These are phyloP conservation scores for Coenonympha arcania DNA, from an alignment of 2,888 invertebrate genomes.

Conservation along the genomic window DNA sequence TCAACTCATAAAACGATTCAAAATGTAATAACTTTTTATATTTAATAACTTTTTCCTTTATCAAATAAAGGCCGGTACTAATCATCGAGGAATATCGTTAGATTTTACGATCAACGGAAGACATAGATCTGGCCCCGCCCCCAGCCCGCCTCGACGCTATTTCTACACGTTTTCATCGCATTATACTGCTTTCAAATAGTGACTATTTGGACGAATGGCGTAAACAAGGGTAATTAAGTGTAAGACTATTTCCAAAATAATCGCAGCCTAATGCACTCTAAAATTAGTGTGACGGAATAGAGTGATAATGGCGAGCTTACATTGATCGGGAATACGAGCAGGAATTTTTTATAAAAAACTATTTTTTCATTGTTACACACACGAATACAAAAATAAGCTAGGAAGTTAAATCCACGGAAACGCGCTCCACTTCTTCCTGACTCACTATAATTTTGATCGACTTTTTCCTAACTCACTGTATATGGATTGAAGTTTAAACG, in stretches of 20 bases:
- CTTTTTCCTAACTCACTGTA: no score
- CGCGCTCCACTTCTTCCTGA: no score
- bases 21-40: no score
- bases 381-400: no score
- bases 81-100: constrained; percentile 37
- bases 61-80: constrained; percentile 22
- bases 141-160: constrained; percentile 46
- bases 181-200: constrained; percentile 50
- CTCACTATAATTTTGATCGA: no score
- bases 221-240: constrained; percentile 61
- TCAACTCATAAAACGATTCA: no score
- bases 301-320: constrained; percentile 35
- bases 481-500: no score
- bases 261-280: constrained; percentile 51
- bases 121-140: constrained; percentile 37
- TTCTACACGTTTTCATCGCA: constrained; percentile 35
- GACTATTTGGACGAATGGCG: constrained; percentile 40
- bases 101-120: constrained; percentile 48
- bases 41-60: constrained; percentile 7
- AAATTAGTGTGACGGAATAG: constrained; percentile 52
- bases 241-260: constrained; percentile 51
- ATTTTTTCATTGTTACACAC: no score
- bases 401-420: no score
- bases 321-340: no score
- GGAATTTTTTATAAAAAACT: no score